Conservation (phyloP, 1,140 invertebrate species). For the Anastrepha obliqua region DNA sequence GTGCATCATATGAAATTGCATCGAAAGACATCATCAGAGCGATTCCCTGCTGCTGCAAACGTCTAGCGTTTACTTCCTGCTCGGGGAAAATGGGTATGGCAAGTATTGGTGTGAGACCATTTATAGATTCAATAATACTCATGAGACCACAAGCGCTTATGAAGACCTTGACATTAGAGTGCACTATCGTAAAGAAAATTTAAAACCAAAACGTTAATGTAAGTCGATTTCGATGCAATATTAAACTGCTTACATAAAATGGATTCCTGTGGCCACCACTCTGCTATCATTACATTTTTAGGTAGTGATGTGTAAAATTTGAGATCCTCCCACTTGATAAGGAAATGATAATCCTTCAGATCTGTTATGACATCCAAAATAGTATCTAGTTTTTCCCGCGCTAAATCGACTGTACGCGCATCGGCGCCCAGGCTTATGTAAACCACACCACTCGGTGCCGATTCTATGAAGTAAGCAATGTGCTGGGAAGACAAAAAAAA, state of each 20-base stretch:
- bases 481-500: constrained; percentile 59
- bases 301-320: constrained; percentile 68
- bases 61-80: constrained; percentile 76
- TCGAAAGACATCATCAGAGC: constrained; percentile 65
- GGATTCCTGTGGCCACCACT: constrained; percentile 84
- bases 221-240: neutral
- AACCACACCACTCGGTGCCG: constrained; percentile 77
- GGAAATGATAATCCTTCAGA: constrained; percentile 77
- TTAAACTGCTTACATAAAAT: constrained; percentile 74
- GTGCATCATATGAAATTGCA: constrained; percentile 63
- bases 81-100: constrained; percentile 79
- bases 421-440: constrained; percentile 81
- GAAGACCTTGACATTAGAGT: constrained; percentile 78
- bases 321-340: constrained; percentile 82
- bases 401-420: constrained; percentile 75
- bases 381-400: constrained; percentile 75
- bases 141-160: constrained; percentile 81
- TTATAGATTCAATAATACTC: constrained; percentile 78
- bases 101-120: constrained; percentile 78
- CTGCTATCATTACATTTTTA: constrained; percentile 77
- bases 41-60: constrained; percentile 67
- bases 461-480: constrained; percentile 76
- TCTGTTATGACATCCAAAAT: constrained; percentile 76
- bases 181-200: constrained; percentile 69
- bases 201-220: neutral